Base-by-base conservation (phyloP, 2,888 invertebrate genomes). In the Plagodis dolabraria region DNA sequence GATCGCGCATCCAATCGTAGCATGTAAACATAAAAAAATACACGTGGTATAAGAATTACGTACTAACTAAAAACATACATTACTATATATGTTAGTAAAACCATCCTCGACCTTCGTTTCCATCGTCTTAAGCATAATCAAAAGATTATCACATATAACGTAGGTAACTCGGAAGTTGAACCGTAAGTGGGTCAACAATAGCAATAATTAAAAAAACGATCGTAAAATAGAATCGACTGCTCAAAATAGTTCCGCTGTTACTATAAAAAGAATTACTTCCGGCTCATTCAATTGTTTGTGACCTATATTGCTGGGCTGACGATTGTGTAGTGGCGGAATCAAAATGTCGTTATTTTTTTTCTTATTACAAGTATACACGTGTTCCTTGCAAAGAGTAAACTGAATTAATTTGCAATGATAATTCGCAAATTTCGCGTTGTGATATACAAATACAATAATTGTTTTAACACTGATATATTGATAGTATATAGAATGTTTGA, bases 221-320 rank as follows among this genome's bases (percentile, higher is more conserved):
- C 45, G 47, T 11, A 34, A 11, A 54, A 55, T 51, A 51, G 47
- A 55, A 57, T 47, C 8, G 44, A 44, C 45, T 45, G 50, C 33
- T 49, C 47, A 36, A 54, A 52, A 53, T 56, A 58, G 46, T 47
- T 54, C 35, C 22, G 35, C 4, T 40, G 50, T 36, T 48, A 62
- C 45, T 40, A 10, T 10, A 40, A 45, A 52, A 56, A 60, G 56
- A 48, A 12, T 56, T 48, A 36, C 46, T 48, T 60, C 56, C 60
- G 56, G 52, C 42, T 12, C 43, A 46, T 53, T 49, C 45, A 38
- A 46, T 40, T 56, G 49, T 45, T 36, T 44, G 47, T 56, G 57
- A 57, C 53, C 46, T 66, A 54, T 46, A 63, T 62, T 56, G 38
- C 43, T 53, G 33, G 11, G 33, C 5, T 35, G 35, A 47, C 47